Percentiles rank a stretch among this genome's conserved stretches.
phyloP scores from a whole-genome alignment of 2,113 vertebrate genomes.

The Podocnemis expansa region DNA sequence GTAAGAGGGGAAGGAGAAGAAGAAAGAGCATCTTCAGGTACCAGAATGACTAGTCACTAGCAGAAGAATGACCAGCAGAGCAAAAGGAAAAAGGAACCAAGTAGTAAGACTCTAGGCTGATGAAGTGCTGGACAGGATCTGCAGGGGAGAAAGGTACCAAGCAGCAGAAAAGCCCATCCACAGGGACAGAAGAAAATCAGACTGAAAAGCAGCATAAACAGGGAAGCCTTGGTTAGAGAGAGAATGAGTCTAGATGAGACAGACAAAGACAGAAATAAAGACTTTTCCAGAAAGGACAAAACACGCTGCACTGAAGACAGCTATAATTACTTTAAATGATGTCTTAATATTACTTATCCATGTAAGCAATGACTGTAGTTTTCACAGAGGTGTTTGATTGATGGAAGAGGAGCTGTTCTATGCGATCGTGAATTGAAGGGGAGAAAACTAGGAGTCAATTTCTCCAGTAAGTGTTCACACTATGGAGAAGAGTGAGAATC shows the following conservation, averaged over 20 bases:
- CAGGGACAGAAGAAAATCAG: neutral
- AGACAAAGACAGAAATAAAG: too few relatives aligned
- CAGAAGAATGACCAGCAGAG: neutral
- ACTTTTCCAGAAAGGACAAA: too few relatives aligned
- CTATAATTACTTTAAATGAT: neutral
- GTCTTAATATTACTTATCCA: too few relatives aligned
- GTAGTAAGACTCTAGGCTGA: neutral
- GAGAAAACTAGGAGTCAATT: neutral
- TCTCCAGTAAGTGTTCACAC: neutral
- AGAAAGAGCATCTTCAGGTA: constrained; percentile 5
- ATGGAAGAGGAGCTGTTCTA: accelerated
- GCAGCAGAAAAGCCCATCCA: neutral
- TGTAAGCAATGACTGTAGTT: neutral
- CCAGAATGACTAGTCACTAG: neutral
- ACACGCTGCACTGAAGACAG: too few relatives aligned
- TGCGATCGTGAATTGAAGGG: neutral
- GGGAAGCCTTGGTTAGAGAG: neutral
- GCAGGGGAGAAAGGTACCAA: neutral
- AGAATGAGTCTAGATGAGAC: neutral
- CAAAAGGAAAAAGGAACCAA: constrained; percentile 12
- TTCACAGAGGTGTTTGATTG: neutral
- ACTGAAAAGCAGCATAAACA: neutral
- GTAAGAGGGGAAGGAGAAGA: neutral
- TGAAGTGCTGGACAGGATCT: neutral
- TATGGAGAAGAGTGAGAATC: neutral